Conservation (phyloP, 2,797 vertebrate species). For the Halcyon chelicuti region DNA sequence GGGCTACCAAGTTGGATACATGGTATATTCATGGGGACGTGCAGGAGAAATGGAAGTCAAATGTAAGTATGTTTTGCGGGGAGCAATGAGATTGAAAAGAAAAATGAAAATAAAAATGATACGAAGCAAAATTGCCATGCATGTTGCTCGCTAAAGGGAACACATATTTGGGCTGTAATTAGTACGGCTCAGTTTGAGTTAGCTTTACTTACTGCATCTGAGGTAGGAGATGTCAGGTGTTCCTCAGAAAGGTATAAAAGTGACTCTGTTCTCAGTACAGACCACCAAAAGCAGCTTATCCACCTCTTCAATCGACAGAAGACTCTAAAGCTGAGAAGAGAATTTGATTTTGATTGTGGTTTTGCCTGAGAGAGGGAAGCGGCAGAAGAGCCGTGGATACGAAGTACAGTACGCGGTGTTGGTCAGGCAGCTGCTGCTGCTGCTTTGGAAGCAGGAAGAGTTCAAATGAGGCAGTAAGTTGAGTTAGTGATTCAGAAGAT, state of each 20-base stretch:
- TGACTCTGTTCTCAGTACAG: not conserved
- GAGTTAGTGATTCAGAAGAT: not conserved
- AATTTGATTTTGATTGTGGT: not conserved
- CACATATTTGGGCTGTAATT: not conserved
- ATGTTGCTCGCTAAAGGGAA: not conserved
- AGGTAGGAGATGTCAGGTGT: not conserved
- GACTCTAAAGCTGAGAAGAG: not conserved
- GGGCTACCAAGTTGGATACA: accelerated
- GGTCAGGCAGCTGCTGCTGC: not conserved
- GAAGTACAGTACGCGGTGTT: not conserved
- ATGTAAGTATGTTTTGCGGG: not conserved
- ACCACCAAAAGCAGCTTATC: not conserved
- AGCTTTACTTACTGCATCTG: not conserved
- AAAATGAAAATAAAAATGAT: accelerated
- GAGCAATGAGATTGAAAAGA: not conserved
- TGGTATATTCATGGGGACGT: not conserved
- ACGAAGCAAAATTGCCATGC: not conserved
- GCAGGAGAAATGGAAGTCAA: not conserved
- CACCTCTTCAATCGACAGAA: not conserved
- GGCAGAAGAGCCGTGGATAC: not conserved
- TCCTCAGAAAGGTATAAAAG: not conserved
- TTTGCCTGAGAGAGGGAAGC: not conserved
- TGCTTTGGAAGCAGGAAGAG: not conserved
- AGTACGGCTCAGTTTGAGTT: not conserved
- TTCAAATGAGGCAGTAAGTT: not conserved